Evolutionary conservation across 2,888 invertebrate genomes (phyloP).

Genomic region (Volucella inflata): DNA sequence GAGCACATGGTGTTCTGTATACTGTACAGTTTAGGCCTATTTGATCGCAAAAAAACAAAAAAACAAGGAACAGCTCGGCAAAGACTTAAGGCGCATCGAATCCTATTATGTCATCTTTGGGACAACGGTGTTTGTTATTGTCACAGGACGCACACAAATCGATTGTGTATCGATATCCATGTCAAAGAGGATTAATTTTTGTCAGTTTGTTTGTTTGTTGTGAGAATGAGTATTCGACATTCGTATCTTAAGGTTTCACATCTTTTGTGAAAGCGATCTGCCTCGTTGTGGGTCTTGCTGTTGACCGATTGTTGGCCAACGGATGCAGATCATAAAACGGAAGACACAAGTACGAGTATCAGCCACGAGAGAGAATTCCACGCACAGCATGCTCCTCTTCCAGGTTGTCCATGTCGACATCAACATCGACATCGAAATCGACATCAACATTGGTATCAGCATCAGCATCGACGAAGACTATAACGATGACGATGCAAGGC

Average conservation of each 20-base stretch:
- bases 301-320: constrained; percentile 72
- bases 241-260: constrained; percentile 15
- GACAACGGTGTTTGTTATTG: constrained; percentile 58
- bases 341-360: constrained; percentile 23
- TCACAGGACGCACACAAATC: constrained; percentile 70
- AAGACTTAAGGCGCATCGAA: constrained; percentile 65
- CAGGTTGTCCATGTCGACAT: too few relatives aligned
- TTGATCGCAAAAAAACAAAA: constrained; percentile 56
- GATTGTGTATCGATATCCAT: constrained; percentile 71
- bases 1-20: too few relatives aligned
- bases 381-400: constrained; percentile 66
- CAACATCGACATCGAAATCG: too few relatives aligned
- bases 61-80: constrained; percentile 39
- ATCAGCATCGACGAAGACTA: too few relatives aligned
- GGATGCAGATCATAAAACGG: constrained; percentile 70
- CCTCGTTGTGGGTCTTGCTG: constrained; percentile 67
- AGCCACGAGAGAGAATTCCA: constrained; percentile 58
- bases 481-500: constrained; percentile 29
- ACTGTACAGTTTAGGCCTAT: neutral
- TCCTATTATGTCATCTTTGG: constrained; percentile 73
- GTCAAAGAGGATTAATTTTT: constrained; percentile 72
- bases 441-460: too few relatives aligned
- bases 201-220: constrained; percentile 44
- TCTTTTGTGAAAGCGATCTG: constrained; percentile 39
- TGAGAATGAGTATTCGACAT: too few relatives aligned